Percentiles rank a stretch among this genome's conserved stretches.
phyloP scores from a whole-genome alignment of 2,888 invertebrate genomes.

The Euclidia mi region DNA sequence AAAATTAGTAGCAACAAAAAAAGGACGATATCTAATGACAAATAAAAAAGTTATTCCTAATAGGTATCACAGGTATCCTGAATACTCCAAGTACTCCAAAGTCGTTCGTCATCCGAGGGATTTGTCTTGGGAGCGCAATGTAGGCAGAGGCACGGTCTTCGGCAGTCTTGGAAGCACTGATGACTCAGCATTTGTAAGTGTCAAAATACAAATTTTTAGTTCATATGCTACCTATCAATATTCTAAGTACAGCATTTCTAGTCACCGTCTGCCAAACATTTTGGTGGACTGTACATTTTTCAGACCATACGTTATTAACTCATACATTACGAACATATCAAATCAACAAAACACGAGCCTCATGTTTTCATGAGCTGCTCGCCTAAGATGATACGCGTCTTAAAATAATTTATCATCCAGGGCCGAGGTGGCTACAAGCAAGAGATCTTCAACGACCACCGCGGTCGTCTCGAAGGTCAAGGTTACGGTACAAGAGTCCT shows the following conservation, averaged over 20 bases:
- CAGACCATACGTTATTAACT: too few relatives aligned
- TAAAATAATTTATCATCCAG: conserved; percentile 48
- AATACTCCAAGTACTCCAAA: conserved; percentile 45
- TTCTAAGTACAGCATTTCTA: too few relatives aligned
- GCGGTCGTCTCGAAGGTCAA: conserved; percentile 69
- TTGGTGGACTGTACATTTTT: too few relatives aligned
- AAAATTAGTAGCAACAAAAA: too few relatives aligned
- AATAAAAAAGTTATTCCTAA: background rate
- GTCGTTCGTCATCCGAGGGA: conserved; percentile 56
- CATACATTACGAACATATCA: too few relatives aligned
- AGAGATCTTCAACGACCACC: conserved; percentile 74
- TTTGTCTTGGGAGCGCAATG: conserved; percentile 52
- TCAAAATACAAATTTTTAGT: too few relatives aligned
- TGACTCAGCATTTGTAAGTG: conserved; percentile 69
- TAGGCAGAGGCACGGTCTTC: conserved; percentile 63
- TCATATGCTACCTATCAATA: too few relatives aligned
- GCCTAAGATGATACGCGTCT: too few relatives aligned
- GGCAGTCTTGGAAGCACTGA: conserved; percentile 71
- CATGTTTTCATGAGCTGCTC: too few relatives aligned
- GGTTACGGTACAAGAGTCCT: conserved; percentile 72
- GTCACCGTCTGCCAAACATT: too few relatives aligned
- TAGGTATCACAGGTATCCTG: conserved; percentile 55
- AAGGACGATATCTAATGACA: too few relatives aligned
- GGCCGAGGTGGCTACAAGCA: conserved; percentile 76
- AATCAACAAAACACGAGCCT: too few relatives aligned